phyloP scores from a whole-genome alignment of 1,140 invertebrate genomes.

The Diploscapter pachys region DNA sequence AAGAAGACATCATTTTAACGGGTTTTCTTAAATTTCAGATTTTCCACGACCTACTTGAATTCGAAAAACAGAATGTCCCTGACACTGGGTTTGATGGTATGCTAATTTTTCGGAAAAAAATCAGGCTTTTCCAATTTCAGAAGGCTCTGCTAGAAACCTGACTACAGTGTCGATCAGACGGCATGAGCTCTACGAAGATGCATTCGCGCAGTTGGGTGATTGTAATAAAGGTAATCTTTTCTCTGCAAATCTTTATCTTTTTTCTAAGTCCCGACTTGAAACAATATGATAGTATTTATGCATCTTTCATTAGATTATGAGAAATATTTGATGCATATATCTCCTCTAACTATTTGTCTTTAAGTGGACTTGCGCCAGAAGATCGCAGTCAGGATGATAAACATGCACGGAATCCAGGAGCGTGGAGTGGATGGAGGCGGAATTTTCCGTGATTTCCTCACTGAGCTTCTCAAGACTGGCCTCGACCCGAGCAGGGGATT shows the following conservation, averaged over 20 bases:
- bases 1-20: too few species aligned
- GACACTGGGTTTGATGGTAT: too few species aligned
- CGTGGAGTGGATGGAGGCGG: slow-evolving; percentile 31
- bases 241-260: not conserved
- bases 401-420: slow-evolving; percentile 28
- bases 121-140: too few species aligned
- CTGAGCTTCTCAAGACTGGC: slow-evolving; percentile 25
- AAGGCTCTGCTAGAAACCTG: not conserved
- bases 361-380: not conserved
- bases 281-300: too few species aligned
- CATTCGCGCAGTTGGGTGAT: not conserved
- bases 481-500: slow-evolving; percentile 25
- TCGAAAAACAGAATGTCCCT: too few species aligned
- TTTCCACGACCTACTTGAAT: too few species aligned
- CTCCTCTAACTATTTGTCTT: not conserved
- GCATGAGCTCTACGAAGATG: slow-evolving; percentile 27
- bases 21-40: too few species aligned
- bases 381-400: slow-evolving; percentile 21
- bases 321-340: not conserved
- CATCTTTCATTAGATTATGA: too few species aligned
- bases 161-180: not conserved
- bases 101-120: too few species aligned
- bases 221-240: slow-evolving; percentile 2
- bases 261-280: slow-evolving; percentile 1
- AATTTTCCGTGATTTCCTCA: slow-evolving; percentile 29